These are phyloP conservation scores for Caenorhabditis sinica DNA, from an alignment of 2,888 invertebrate species.

Conservation along the genomic window DNA sequence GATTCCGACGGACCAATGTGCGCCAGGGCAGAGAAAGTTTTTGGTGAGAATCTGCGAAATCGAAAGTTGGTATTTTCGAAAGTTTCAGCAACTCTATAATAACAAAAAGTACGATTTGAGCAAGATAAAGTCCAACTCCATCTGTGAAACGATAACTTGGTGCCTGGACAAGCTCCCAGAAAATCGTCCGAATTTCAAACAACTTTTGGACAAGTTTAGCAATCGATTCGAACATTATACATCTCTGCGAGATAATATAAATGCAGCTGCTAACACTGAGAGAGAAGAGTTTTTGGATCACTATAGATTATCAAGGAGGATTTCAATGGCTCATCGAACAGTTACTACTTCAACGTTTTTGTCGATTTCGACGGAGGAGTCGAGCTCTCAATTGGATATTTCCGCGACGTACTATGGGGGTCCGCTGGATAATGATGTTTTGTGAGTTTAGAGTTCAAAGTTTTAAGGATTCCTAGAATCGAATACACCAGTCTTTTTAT, in stretches of 20 bases:
- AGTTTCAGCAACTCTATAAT: conserved; percentile 35
- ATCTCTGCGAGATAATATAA: conserved; percentile 4
- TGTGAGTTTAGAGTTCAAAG: conserved; percentile 23
- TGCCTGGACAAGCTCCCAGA: conserved; percentile 25
- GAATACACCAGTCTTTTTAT: too few species aligned
- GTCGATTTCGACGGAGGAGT: conserved; percentile 22
- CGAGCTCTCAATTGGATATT: conserved; percentile 5
- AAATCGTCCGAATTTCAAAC: conserved; percentile 22
- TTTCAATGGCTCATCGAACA: conserved; percentile 37
- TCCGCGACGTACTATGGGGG: conserved; percentile 17
- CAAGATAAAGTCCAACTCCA: conserved; percentile 31
- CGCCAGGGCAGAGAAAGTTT: conserved; percentile 32
- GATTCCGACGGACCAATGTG: conserved; percentile 33
- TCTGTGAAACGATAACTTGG: conserved; percentile 41
- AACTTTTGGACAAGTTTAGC: conserved; percentile 30
- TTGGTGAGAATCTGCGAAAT: conserved; percentile 28
- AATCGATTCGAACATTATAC: conserved; percentile 17
- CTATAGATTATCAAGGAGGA: conserved; percentile 32
- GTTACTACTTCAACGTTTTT: conserved; percentile 34
- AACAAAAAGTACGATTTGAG: conserved; percentile 38
- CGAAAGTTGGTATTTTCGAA: too few species aligned
- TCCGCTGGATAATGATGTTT: conserved; percentile 38
- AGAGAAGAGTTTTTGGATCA: conserved; percentile 52
- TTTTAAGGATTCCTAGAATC: too few species aligned
- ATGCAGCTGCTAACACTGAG: conserved; percentile 33